Evolutionary conservation across 64 coral and sea anemone genomes (phyloP), one percentile per base, ranked within the genome.

Genomic region (Astreopora myriophthalma): DNA sequence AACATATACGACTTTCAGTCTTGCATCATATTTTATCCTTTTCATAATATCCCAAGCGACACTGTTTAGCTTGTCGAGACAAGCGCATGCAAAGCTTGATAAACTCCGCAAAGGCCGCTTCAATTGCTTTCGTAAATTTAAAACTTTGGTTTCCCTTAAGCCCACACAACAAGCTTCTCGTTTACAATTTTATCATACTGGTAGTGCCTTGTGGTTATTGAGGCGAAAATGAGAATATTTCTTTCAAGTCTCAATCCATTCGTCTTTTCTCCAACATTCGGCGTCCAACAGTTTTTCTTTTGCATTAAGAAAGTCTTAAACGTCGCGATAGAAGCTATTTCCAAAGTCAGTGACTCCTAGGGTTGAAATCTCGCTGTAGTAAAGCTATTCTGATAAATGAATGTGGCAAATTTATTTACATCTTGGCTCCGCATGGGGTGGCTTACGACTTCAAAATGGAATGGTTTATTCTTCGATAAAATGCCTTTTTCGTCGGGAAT

Each of bases 151-250:
- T 73, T 73, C 8, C 70, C 19, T 8, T 33, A 22, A 34, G 13
- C 25, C 37, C 17, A 64, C 32, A 58, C 57, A 83, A 64, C 55
- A 83, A 33, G 7, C 58, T 25, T 83, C 79, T 64, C 57, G 52
- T 19, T 83, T 64, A 35, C 52, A 83, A 31, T n/a, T 83, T 83
- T 63, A 63, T 63, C 55, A 37, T 26, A 83, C 40, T 38, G 36
- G 58, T 60, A 64, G 33, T n/a, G 19, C 30, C 20, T 83, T 83
- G 79, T 64, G 79, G 79, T 83, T 23, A 64, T 5, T 33, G 70
- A 80, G 48, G 44, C 29, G n/a, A 57, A 80, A 80, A 80, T 57
- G 79, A 37, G 57, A 83, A 83, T 61, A 65, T 83, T 83, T 48
- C 3, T 24, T 5, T 78, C 20, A 29, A 78, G 27, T 17, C 42